Base-by-base conservation (phyloP, 1,140 invertebrate species). In the Centruroides sculpturatus region DNA sequence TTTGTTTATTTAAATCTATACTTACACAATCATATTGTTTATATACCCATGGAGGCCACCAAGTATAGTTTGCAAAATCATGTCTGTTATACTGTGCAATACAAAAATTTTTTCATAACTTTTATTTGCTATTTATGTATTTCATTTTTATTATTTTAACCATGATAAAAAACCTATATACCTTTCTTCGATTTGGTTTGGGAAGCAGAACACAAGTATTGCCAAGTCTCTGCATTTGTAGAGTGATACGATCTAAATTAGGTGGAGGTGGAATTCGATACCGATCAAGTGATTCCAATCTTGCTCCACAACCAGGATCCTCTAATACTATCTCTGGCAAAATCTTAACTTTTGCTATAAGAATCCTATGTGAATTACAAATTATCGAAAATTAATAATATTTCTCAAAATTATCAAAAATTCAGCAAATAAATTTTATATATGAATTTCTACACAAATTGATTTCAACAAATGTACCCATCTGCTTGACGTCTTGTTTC, bases 21-120 rank as follows among this genome's bases (percentile, higher is more conserved):
- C 72, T 71, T 69, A 76, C 72, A 9, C 77, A 74, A 73, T 86
- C 81, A 70, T 85, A 86, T 65, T 83, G 80, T 61, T 81, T 79
- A 72, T 85, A 84, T 7, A 87, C 81, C 81, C 77, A 80, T 4
- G 71, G 71, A 35, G 79, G 79, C 75, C 76, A 79, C 58, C 70
- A 71, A 1, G 78, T 78, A 23, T 71, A 71, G 60, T 72, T 63
- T 23, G 76, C 72, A 61, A 68, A 68, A 60, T 74, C 76, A 64
- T 74, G 71, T 51, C 67, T 66, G 57, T 73, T 66, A 11, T 72
- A 59, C 73, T 75, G 35, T 41, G 63, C 8, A 53, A 41, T 3
- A 41, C 8, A 41, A 41, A 23, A 23, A 23, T 23, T 1, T 23
- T 23, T 23, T 23, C 23, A 23, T 23, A 23, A 23, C 0, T 23